Base-by-base conservation (phyloP, 2,113 vertebrate genomes). In the Condylura cristata region DNA sequence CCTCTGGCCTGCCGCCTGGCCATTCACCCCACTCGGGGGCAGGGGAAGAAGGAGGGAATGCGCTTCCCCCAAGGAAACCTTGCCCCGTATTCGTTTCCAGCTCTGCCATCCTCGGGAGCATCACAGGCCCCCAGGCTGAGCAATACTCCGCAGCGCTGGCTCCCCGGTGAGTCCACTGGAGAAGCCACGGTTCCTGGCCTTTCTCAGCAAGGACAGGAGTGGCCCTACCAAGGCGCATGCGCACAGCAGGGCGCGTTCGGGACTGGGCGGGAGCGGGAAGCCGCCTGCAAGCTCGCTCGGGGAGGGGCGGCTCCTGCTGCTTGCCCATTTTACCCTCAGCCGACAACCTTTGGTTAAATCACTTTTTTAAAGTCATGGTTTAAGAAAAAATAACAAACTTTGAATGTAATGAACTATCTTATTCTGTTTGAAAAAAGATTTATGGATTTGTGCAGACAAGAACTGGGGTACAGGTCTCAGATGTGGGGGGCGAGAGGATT, bases 131-230 rank as follows among this genome's bases (percentile, higher is more conserved):
- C 44, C 8, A 6, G 44, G 39, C 41, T 0, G 0, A 8, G n/a
- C 83, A 30, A 0, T n/a, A n/a, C n/a, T n/a, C n/a, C n/a, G n/a
- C n/a, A n/a, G 2, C 44, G 30, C 61, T 18, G 61, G 81, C 78
- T 75, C 9, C 2, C 86, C 72, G 51, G 13, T 9, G 22, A 71
- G 51, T 51, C 30, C 37, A 37, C 61, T 41, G n/a, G 56, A 63
- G 37, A 46, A 18, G 8, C 5, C 71, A 80, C 37, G 56, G 34
- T 90, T 41, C 63, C 14, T 44, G 0, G 3, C 8, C 70, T 66
- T 44, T 46, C 66, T 48, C 70, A 32, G 39, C 13, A 28, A 83
- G 91, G 65, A 28, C 79, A 96, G 89, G 94, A 26, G 94, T 76
- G 91, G 91, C 83, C 95, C 46, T 94, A 81, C 86, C 83, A 48